Evolutionary conservation across 1,140 invertebrate genomes (phyloP).

Genomic region (Cotesia typhae): DNA sequence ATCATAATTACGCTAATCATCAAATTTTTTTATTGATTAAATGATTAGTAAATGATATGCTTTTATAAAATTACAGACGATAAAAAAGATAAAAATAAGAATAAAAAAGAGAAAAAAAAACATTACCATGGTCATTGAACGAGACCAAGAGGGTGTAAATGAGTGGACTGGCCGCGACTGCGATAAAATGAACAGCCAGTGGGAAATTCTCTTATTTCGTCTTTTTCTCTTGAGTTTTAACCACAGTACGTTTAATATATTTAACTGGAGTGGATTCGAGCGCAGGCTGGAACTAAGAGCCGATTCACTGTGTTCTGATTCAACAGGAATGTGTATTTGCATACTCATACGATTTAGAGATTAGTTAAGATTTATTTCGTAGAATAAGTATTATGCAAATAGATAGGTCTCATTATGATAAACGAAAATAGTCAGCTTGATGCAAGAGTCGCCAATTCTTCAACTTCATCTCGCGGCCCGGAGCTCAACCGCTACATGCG

Average conservation of each 20-base stretch:
- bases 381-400: too few species aligned
- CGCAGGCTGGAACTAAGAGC: conserved; percentile 25
- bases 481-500: too few species aligned
- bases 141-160: conserved; percentile 55
- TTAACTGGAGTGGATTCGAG: neutral
- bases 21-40: too few species aligned
- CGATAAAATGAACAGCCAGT: conserved; percentile 44
- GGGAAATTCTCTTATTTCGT: conserved; percentile 33
- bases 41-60: too few species aligned
- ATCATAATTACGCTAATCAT: too few species aligned
- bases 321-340: conserved; percentile 26
- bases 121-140: conserved; percentile 21
- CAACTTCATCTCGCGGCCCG: too few species aligned
- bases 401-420: too few species aligned
- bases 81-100: neutral
- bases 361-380: too few species aligned
- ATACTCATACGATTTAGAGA: too few species aligned
- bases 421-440: too few species aligned
- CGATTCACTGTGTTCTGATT: conserved; percentile 38
- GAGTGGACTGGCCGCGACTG: conserved; percentile 53
- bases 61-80: too few species aligned
- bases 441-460: too few species aligned
- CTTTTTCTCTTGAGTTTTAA: conserved; percentile 23
- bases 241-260: neutral
- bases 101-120: neutral